These are phyloP conservation scores for Pantherophis alleghaniensis DNA, from an alignment of 2,797 vertebrate species.

Conservation along the genomic window DNA sequence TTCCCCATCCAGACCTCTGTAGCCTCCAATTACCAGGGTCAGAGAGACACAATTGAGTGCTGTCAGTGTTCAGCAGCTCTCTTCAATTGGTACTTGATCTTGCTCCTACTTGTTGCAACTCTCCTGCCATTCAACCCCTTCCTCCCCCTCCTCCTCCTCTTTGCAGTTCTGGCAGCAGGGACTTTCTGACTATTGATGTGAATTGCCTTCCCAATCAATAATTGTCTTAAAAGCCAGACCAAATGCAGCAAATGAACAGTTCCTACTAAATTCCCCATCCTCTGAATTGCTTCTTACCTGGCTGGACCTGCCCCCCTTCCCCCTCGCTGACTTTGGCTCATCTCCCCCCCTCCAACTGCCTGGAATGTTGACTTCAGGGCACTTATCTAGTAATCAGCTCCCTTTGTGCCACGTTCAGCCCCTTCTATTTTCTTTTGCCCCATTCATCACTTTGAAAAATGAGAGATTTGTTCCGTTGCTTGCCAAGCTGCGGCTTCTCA, in stretches of 20 bases:
- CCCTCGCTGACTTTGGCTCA: not conserved
- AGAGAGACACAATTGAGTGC: not conserved
- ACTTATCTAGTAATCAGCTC: conserved; percentile 63
- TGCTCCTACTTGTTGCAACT: not conserved
- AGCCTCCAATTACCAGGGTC: not conserved
- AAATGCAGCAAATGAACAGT: not conserved
- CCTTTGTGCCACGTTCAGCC: conserved; percentile 51
- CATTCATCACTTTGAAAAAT: conserved; percentile 68
- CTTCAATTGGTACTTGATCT: not conserved
- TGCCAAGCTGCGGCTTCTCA: conserved; percentile 23
- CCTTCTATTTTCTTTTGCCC: conserved; percentile 64
- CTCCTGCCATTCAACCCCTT: not conserved
- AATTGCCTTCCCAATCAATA: not conserved
- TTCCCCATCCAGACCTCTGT: not conserved
- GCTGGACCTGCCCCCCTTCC: not conserved
- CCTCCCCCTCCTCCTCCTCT: not conserved
- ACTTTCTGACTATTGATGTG: not conserved
- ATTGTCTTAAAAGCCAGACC: not conserved
- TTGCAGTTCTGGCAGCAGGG: not conserved
- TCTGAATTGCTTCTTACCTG: conserved; percentile 21
- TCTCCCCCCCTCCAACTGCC: not conserved
- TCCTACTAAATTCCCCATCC: not conserved
- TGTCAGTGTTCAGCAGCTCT: not conserved
- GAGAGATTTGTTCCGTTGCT: conserved; percentile 22
- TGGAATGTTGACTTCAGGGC: conserved; percentile 62